Evolutionary conservation across 2,797 vertebrate species (phyloP).

Genomic region (Acridotheres tristis): DNA sequence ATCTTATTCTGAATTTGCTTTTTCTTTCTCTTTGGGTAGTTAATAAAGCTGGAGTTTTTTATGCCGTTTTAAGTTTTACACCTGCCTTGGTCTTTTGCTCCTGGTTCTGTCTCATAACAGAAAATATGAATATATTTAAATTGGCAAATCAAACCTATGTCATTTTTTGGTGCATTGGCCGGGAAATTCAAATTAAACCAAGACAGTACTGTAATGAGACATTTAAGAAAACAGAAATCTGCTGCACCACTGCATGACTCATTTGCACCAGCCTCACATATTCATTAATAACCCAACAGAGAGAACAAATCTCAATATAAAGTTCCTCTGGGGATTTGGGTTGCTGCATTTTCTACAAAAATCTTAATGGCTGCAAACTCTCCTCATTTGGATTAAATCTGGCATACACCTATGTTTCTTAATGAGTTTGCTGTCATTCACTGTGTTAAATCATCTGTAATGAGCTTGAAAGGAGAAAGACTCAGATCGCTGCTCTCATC

Average conservation of each 20-base stretch:
- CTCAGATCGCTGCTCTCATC: background rate
- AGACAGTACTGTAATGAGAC: slow-evolving; percentile 28
- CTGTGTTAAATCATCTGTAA: slow-evolving; percentile 59
- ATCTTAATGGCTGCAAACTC: slow-evolving; percentile 39
- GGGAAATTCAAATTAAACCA: no score
- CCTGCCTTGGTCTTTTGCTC: no score
- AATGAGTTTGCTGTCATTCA: slow-evolving; percentile 18
- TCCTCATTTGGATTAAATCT: slow-evolving; percentile 42
- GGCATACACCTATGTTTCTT: slow-evolving; percentile 9
- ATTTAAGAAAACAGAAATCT: slow-evolving; percentile 61
- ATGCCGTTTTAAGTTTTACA: no score
- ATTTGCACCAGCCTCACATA: slow-evolving; percentile 16
- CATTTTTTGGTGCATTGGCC: no score
- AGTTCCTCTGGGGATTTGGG: slow-evolving; percentile 5
- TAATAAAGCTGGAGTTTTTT: no score
- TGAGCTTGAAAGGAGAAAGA: background rate
- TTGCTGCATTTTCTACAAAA: slow-evolving; percentile 26
- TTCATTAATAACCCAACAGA: slow-evolving; percentile 62
- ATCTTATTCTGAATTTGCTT: no score
- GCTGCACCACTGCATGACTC: slow-evolving; percentile 47
- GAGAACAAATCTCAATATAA: slow-evolving; percentile 14
- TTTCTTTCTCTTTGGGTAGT: no score
- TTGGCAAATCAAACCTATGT: no score
- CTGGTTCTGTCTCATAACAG: no score
- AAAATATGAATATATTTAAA: no score